phyloP scores from a whole-genome alignment of 2,113 vertebrate species.

The Antechinus flavipes region DNA sequence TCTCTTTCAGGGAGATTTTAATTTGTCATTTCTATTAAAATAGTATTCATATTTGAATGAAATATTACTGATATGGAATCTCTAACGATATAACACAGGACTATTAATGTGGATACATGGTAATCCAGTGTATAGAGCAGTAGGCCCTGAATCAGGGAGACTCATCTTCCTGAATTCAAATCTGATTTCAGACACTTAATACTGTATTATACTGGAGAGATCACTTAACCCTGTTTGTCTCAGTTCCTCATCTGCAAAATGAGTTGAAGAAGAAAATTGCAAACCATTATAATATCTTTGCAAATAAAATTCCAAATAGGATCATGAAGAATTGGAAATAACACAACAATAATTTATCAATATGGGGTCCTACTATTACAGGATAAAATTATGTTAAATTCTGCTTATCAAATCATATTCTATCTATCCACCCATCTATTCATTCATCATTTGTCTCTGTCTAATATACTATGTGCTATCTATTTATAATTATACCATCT shows the following conservation, averaged over 20 bases:
- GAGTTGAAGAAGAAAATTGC: not conserved
- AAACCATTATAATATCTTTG: not conserved
- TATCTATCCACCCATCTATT: not conserved
- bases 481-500: not conserved
- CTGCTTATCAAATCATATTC: not conserved
- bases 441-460: not conserved
- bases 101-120: not conserved
- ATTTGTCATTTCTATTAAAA: not conserved
- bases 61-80: not conserved
- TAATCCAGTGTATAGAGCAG: not conserved
- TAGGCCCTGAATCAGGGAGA: not conserved
- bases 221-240: not conserved
- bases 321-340: not conserved
- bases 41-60: not conserved
- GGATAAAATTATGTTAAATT: not conserved
- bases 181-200: not conserved
- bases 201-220: not conserved
- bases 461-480: not conserved
- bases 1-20: not conserved
- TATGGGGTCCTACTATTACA: not conserved
- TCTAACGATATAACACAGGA: not conserved
- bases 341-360: not conserved
- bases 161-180: not conserved
- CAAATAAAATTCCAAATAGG: not conserved
- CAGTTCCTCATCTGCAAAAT: not conserved